Conservation (phyloP, 2,888 invertebrate species). For the Drepanosiphum platanoidis region DNA sequence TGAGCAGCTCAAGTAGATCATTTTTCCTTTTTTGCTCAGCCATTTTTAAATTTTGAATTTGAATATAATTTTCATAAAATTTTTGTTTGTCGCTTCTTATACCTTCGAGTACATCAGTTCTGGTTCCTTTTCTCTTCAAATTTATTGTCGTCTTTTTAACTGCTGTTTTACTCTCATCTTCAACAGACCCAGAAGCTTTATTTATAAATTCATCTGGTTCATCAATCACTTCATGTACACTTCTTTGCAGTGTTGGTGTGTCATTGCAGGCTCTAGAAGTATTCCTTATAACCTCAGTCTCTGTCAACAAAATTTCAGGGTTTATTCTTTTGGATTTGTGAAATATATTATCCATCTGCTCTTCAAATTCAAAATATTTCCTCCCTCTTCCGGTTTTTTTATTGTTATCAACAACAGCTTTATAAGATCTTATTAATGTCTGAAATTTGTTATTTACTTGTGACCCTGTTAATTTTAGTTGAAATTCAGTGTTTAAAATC, state of each 20-base stretch:
- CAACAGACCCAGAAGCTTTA: slow-evolving; percentile 9
- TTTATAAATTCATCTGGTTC: slow-evolving; percentile 76
- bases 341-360: slow-evolving; percentile 28
- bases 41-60: slow-evolving; percentile 7
- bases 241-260: slow-evolving; percentile 67
- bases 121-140: slow-evolving; percentile 41
- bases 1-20: not conserved
- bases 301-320: slow-evolving; percentile 29
- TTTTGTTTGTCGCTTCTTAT: slow-evolving; percentile 39
- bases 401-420: slow-evolving; percentile 37
- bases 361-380: slow-evolving; percentile 33
- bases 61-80: slow-evolving; percentile 2
- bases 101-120: slow-evolving; percentile 25
- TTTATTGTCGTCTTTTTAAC: slow-evolving; percentile 5
- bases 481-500: slow-evolving; percentile 6
- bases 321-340: slow-evolving; percentile 37
- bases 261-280: slow-evolving; percentile 3
- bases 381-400: slow-evolving; percentile 36
- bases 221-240: slow-evolving; percentile 96
- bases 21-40: slow-evolving; percentile 1
- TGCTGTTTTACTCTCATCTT: slow-evolving; percentile 8
- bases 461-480: slow-evolving; percentile 6
- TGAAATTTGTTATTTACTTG: slow-evolving; percentile 33
- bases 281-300: slow-evolving; percentile 32
- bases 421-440: slow-evolving; percentile 36